Conservation (phyloP, 2,888 invertebrate genomes). For the Cyclophora punctaria region DNA sequence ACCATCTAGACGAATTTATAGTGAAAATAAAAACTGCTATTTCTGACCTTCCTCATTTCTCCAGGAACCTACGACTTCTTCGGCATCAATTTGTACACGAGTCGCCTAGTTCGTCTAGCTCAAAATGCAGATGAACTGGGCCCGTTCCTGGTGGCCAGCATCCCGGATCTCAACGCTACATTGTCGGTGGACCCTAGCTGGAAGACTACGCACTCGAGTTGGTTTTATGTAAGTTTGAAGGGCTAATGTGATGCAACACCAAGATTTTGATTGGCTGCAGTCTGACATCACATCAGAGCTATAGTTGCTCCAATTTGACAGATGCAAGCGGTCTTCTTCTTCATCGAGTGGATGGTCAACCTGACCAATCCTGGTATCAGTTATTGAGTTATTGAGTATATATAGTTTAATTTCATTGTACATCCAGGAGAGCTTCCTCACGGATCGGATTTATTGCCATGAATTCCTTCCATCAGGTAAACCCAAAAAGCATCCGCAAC, state of each 20-base stretch:
- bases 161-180: constrained; percentile 21
- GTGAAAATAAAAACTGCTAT: too few relatives aligned
- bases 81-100: constrained; percentile 78
- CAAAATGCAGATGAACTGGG: constrained; percentile 13
- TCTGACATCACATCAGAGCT: constrained; percentile 13
- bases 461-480: constrained; percentile 26
- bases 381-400: too few relatives aligned
- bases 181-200: constrained; percentile 18
- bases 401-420: too few relatives aligned
- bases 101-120: constrained; percentile 31
- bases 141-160: constrained; percentile 26
- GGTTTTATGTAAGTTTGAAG: constrained; percentile 23
- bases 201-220: constrained; percentile 12
- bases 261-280: too few relatives aligned
- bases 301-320: too few relatives aligned
- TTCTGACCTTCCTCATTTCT: background rate
- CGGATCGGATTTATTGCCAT: too few relatives aligned
- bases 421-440: too few relatives aligned
- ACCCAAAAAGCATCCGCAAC: constrained; percentile 58
- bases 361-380: too few relatives aligned
- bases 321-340: too few relatives aligned
- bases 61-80: constrained; percentile 75
- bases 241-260: too few relatives aligned
- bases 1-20: too few relatives aligned
- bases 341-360: too few relatives aligned